phyloP scores from a whole-genome alignment of 2,113 vertebrate species.

The Triplophysa siluroides region DNA sequence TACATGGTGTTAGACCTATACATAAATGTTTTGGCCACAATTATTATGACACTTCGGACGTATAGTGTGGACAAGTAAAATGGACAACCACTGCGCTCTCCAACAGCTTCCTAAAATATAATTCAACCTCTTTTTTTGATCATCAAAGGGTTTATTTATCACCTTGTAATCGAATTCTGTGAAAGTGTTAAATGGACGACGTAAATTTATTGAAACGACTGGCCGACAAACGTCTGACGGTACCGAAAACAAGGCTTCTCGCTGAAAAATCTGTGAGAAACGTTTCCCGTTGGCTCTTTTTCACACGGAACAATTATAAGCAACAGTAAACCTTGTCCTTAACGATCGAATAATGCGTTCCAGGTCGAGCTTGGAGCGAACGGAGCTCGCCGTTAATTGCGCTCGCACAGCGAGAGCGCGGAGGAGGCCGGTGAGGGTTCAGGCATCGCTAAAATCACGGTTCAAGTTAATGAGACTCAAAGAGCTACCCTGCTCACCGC shows the following conservation, averaged over 20 bases:
- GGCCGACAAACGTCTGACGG: not conserved
- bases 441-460: slow-evolving; percentile 57
- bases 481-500: slow-evolving; percentile 55
- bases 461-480: slow-evolving; percentile 64
- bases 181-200: not conserved
- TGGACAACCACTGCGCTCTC: not conserved
- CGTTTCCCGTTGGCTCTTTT: not conserved
- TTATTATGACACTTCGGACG: not conserved
- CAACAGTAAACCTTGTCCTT: slow-evolving; percentile 25
- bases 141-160: not conserved
- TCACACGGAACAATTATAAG: slow-evolving; percentile 20
- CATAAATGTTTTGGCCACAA: not conserved
- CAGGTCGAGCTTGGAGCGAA: slow-evolving; percentile 47
- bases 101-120: not conserved
- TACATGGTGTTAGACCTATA: not conserved
- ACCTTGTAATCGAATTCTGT: slow-evolving; percentile 3
- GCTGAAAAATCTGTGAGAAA: slow-evolving; percentile 11
- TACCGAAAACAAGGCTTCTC: not conserved
- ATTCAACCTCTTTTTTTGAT: slow-evolving; percentile 5
- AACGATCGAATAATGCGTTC: slow-evolving; percentile 33
- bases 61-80: not conserved
- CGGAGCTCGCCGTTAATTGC: slow-evolving; percentile 45
- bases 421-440: slow-evolving; percentile 26
- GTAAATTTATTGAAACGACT: not conserved
- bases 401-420: slow-evolving; percentile 31